Evolutionary conservation across 2,888 invertebrate species (phyloP).

Genomic region (Phengaris arion): DNA sequence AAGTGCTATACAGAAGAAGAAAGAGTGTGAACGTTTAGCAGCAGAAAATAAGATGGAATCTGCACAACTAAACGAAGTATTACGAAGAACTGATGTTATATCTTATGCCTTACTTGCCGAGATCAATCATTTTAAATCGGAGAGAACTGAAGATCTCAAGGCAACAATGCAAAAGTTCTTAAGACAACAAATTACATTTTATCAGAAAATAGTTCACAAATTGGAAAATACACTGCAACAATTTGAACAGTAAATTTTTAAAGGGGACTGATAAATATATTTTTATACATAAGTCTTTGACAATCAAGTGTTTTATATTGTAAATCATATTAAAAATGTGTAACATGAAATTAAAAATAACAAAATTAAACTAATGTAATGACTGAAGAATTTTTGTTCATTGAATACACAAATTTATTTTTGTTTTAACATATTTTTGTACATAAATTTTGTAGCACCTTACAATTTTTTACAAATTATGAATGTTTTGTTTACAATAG

Average conservation of each 20-base stretch:
- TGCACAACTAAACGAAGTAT: slow-evolving; percentile 88
- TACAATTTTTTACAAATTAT: slow-evolving; percentile 33
- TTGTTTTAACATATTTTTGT: slow-evolving; percentile 5
- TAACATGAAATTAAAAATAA: neutral
- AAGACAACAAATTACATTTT: slow-evolving; percentile 93
- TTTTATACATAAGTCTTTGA: slow-evolving; percentile 32
- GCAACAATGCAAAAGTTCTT: slow-evolving; percentile 92
- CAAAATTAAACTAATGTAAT: neutral
- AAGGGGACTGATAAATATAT: slow-evolving; percentile 33
- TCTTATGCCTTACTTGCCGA: slow-evolving; percentile 97
- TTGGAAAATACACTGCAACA: slow-evolving; percentile 80
- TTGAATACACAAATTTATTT: neutral
- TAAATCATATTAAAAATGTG: slow-evolving; percentile 1
- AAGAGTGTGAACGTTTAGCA: slow-evolving; percentile 90
- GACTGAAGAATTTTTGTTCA: neutral
- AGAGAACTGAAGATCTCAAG: slow-evolving; percentile 91
- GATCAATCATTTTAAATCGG: slow-evolving; percentile 94
- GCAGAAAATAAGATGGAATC: slow-evolving; percentile 91
- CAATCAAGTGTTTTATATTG: neutral
- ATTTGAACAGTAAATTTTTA: slow-evolving; percentile 63
- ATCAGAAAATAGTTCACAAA: slow-evolving; percentile 89
- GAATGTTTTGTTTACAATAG: slow-evolving; percentile 54
- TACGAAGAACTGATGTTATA: slow-evolving; percentile 92
- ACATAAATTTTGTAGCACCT: slow-evolving; percentile 6
- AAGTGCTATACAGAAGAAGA: slow-evolving; percentile 92